A percentile compares a stretch with the other conserved stretches of the same genome.
phyloP scores from a whole-genome alignment of 1,140 invertebrate species.

The Leptinotarsa defecta region DNA sequence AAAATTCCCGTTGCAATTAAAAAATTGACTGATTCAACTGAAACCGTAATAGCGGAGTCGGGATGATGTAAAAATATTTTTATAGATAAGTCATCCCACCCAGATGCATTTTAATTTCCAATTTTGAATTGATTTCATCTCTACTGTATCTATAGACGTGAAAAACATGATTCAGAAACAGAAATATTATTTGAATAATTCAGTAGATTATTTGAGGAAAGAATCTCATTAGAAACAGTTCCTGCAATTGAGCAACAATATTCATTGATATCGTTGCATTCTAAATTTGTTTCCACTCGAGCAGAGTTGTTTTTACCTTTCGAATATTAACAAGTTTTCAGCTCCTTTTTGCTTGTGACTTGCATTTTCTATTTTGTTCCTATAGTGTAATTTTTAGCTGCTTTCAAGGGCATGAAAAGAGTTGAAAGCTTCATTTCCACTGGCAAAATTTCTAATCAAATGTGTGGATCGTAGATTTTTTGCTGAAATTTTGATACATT shows the following conservation, averaged over 20 bases:
- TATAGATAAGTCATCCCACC: constrained; percentile 15
- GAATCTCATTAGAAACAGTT: background rate
- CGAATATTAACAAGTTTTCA: background rate
- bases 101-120: background rate
- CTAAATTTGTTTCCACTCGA: background rate
- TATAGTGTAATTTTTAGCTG: constrained; percentile 5
- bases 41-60: background rate
- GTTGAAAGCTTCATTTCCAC: background rate
- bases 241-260: constrained; percentile 10
- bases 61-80: background rate
- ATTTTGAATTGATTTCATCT: background rate
- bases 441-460: constrained; percentile 1
- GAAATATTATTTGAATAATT: background rate
- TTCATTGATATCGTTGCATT: constrained; percentile 9
- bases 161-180: background rate
- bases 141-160: background rate
- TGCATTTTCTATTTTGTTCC: background rate
- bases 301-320: background rate
- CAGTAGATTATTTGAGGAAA: background rate
- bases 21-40: background rate
- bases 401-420: background rate
- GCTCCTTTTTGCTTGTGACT: background rate
- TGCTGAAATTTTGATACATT: background rate
- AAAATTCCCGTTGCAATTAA: background rate
- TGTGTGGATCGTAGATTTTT: background rate